Conservation (phyloP, 2,888 invertebrate genomes). For the Clusia tigrina region DNA sequence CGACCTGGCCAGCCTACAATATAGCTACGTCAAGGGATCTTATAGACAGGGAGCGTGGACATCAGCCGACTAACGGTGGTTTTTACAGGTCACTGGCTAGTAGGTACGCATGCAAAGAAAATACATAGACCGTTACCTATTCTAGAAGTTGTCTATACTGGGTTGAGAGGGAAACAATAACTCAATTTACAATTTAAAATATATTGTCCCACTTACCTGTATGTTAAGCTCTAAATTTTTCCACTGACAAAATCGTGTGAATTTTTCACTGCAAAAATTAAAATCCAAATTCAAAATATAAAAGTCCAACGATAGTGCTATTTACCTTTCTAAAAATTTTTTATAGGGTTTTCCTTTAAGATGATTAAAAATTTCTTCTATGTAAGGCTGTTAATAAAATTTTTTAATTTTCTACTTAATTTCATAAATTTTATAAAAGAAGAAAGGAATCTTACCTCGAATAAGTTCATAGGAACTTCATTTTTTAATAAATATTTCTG, state of each 20-base stretch:
- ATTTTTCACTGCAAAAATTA: slow-evolving; percentile 86
- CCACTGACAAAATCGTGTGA: slow-evolving; percentile 99
- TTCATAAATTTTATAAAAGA: no score
- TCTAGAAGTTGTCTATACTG: no score
- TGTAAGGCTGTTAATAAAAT: slow-evolving; percentile 82
- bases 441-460: slow-evolving; percentile 77
- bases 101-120: no score
- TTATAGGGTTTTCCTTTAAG: slow-evolving; percentile 96
- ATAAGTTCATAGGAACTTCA: slow-evolving; percentile 95
- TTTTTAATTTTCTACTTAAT: no score
- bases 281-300: slow-evolving; percentile 10
- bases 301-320: not conserved
- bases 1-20: no score
- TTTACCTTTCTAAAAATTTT: slow-evolving; percentile 96
- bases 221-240: slow-evolving; percentile 99
- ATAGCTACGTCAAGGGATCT: no score
- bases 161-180: no score
- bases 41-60: no score
- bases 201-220: slow-evolving; percentile 72
- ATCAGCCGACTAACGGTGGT: no score
- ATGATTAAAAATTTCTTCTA: slow-evolving; percentile 98
- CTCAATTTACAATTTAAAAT: not conserved
- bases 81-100: no score
- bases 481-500: slow-evolving; percentile 97
- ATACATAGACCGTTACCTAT: no score